phyloP scores from a whole-genome alignment of 2,888 invertebrate species.

The Meteorus cinctellus region DNA sequence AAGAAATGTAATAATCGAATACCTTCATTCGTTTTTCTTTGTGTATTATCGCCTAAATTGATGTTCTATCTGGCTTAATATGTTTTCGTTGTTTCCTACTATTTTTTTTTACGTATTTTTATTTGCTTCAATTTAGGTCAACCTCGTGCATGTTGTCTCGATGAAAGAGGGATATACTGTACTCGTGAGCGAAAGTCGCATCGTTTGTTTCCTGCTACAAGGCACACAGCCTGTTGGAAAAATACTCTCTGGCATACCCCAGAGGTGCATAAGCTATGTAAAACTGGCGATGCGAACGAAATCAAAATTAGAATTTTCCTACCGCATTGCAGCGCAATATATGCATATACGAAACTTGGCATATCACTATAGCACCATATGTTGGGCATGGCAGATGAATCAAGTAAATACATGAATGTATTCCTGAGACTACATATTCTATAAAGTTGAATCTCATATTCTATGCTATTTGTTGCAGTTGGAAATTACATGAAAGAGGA shows the following conservation, averaged over 20 bases:
- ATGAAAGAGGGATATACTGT: background rate
- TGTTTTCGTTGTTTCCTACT: background rate
- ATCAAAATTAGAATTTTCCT: slow-evolving; percentile 21
- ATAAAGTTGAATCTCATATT: background rate
- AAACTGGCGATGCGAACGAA: slow-evolving; percentile 13
- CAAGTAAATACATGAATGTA: background rate
- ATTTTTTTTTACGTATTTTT: background rate
- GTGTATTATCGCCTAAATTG: background rate
- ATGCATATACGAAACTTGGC: background rate
- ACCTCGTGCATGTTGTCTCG: background rate
- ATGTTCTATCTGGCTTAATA: background rate
- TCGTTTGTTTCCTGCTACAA: background rate
- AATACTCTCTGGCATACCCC: slow-evolving; percentile 1
- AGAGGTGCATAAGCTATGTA: slow-evolving; percentile 13
- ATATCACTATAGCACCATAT: background rate
- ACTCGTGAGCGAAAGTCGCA: background rate
- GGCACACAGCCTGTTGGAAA: background rate
- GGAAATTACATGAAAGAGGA: background rate
- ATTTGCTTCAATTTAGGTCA: background rate
- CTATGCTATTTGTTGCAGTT: background rate
- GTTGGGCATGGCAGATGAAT: background rate
- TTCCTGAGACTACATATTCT: background rate
- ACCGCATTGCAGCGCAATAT: background rate
- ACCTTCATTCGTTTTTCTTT: background rate
- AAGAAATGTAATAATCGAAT: background rate